Percentiles rank a stretch among this genome's conserved stretches.
These are phyloP conservation scores for Pharmacophagus antenor DNA, from an alignment of 2,888 invertebrate genomes.

Conservation along the genomic window DNA sequence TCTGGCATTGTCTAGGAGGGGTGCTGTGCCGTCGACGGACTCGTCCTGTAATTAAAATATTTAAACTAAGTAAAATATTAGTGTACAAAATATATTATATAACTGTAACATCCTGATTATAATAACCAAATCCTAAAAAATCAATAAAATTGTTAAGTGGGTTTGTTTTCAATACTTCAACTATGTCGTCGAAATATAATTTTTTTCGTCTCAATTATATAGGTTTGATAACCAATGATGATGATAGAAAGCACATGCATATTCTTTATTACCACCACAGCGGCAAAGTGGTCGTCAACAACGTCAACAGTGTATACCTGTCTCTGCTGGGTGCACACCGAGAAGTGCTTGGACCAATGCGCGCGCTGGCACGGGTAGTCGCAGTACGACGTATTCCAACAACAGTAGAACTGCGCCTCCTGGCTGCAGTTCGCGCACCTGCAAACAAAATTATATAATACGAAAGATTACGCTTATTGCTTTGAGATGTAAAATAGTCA, in stretches of 20 bases:
- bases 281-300: not conserved
- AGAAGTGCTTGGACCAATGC: constrained; percentile 91
- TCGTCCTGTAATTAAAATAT: constrained; percentile 39
- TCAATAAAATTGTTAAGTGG: too few species aligned
- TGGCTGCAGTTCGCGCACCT: constrained; percentile 92
- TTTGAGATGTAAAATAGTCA: too few species aligned
- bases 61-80: not conserved
- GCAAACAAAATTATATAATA: constrained; percentile 3
- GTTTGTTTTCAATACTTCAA: too few species aligned
- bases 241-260: too few species aligned
- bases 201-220: too few species aligned
- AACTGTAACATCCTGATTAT: too few species aligned
- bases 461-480: not conserved
- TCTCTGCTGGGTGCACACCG: constrained; percentile 56
- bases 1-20: constrained; percentile 39
- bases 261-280: not conserved
- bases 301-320: constrained; percentile 42
- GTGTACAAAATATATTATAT: too few species aligned
- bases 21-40: constrained; percentile 29
- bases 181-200: too few species aligned
- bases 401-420: constrained; percentile 95
- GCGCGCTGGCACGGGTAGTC: constrained; percentile 92
- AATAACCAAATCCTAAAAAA: too few species aligned
- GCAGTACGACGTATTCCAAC: constrained; percentile 98
- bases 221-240: too few species aligned